Conservation (phyloP, 53 echinoderm and acorn worm genomes). For the Temnopleurus reevesii region DNA sequence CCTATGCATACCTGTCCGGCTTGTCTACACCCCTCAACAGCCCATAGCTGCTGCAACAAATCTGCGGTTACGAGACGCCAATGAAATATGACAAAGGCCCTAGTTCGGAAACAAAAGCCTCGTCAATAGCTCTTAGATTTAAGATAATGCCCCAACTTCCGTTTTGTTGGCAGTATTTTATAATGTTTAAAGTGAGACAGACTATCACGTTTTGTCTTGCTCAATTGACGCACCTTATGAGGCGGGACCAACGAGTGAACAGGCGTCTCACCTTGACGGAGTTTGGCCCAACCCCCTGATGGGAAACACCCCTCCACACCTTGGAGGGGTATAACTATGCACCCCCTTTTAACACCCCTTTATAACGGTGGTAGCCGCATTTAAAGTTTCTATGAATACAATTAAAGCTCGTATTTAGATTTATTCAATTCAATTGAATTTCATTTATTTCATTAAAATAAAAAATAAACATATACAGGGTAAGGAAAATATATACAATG, state of each 20-base stretch:
- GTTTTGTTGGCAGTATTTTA: neutral
- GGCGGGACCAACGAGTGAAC: neutral
- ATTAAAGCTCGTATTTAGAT: no score
- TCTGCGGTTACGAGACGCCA: conserved; percentile 32
- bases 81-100: conserved; percentile 15
- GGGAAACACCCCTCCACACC: neutral
- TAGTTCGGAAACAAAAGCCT: conserved; percentile 24
- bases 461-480: no score
- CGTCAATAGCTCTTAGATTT: conserved; percentile 10
- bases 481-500: no score
- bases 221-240: neutral
- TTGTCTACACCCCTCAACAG: conserved; percentile 10
- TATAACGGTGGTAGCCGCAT: no score
- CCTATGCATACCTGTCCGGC: neutral
- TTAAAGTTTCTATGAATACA: no score
- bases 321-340: neutral
- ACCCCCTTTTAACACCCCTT: no score
- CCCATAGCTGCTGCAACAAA: conserved; percentile 11
- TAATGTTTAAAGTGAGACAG: conserved; percentile 7
- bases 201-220: neutral
- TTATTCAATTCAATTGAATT: no score
- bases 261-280: neutral
- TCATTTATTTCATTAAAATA: no score
- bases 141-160: conserved; percentile 15
- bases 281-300: neutral